These are phyloP conservation scores for Chouioia cunea DNA, from an alignment of 2,888 invertebrate species.

Conservation along the genomic window DNA sequence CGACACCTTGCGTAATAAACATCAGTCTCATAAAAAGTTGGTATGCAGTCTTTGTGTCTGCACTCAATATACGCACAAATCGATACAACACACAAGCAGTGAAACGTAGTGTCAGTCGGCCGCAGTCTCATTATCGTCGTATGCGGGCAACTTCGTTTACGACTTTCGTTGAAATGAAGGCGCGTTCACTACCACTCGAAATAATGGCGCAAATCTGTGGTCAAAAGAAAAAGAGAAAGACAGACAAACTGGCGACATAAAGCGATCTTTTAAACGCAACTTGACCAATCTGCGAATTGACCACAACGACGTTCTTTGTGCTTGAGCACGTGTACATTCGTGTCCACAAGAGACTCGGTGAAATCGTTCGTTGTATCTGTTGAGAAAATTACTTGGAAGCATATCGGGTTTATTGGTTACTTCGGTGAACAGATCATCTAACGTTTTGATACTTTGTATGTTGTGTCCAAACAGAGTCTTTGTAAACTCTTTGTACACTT, in stretches of 20 bases:
- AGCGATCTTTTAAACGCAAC: slow-evolving; percentile 50
- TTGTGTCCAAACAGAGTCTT: no score
- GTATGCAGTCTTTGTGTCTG: no score
- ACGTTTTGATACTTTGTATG: slow-evolving; percentile 1
- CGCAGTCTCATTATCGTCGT: no score
- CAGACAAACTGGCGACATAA: slow-evolving; percentile 55
- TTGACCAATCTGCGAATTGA: slow-evolving; percentile 54
- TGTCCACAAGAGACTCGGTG: no score
- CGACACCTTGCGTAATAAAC: no score
- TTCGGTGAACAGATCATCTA: no score
- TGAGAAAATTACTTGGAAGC: background rate
- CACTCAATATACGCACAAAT: background rate
- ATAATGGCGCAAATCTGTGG: slow-evolving; percentile 51
- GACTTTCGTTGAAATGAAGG: slow-evolving; percentile 2
- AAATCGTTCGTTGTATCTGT: background rate
- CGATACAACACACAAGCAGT: background rate
- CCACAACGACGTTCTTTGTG: slow-evolving; percentile 2
- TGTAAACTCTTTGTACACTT: no score
- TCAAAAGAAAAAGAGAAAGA: no score
- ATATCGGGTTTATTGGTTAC: no score
- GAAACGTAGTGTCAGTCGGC: no score
- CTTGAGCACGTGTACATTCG: background rate
- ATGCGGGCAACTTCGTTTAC: slow-evolving; percentile 27
- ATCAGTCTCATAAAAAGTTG: no score
- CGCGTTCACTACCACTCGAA: background rate